Conservation (phyloP, 2,113 vertebrate species). For the Nerophis lumbriciformis region DNA sequence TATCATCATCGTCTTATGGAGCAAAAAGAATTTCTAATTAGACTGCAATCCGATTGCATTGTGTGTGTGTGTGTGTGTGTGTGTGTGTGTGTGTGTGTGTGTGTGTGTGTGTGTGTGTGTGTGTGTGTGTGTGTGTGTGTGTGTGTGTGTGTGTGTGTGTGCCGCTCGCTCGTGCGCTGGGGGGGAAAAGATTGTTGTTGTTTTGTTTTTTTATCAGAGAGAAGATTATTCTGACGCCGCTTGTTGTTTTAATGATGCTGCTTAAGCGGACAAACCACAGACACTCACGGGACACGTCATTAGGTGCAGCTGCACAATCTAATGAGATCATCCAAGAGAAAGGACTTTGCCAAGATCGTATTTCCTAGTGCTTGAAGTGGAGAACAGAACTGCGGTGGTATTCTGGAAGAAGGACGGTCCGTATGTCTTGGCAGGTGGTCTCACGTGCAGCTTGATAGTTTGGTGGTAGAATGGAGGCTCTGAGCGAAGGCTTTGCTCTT, state of each 20-base stretch:
- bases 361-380: no score
- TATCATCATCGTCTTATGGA: conserved; percentile 24
- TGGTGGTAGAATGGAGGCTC: no score
- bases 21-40: conserved; percentile 48
- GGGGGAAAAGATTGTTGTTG: conserved; percentile 2
- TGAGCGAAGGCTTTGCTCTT: no score
- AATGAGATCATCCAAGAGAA: not conserved
- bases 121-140: no score
- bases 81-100: no score
- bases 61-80: no score
- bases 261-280: conserved; percentile 24
- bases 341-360: not conserved
- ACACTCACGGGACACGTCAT: not conserved
- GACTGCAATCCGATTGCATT: conserved; percentile 30
- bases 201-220: not conserved
- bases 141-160: no score
- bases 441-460: no score
- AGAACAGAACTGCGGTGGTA: not conserved
- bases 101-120: no score
- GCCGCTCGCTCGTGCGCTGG: conserved; percentile 14
- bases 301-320: not conserved
- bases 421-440: no score
- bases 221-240: conserved; percentile 3
- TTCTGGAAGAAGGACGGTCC: no score
- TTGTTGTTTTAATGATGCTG: conserved; percentile 21